Evolutionary conservation across 1,140 invertebrate species (phyloP), one percentile per base, ranked within the genome.

Genomic region (Apolygus lucorum): DNA sequence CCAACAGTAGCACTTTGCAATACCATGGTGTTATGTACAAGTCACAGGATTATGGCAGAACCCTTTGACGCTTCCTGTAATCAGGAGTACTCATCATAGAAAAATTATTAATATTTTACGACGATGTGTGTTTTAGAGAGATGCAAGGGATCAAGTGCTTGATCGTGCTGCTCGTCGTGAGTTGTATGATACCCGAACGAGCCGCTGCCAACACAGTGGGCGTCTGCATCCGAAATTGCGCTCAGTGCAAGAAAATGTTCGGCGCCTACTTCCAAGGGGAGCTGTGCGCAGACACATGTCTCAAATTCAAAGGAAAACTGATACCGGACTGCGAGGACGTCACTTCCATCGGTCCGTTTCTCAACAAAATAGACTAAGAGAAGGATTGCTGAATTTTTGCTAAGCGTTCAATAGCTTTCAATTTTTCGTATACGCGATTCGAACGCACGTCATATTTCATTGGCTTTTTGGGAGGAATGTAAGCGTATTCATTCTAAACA

Each of bases 201-300:
- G 67, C 29, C 22, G 64, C 68, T 27, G 67, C 62, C 22, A 70
- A 69, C 42, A 52, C 69, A 13, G 52, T 75, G 59, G 85, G 85
- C 34, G 81, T 89, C 27, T 92, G 90, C 76, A 87, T 92, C 52
- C 85, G 90, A 72, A 94, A 93, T 78, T 94, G 91, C 75, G 90
- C 89, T 0, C 90, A 92, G 75, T 93, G 91, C 79, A 91, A 90
- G 77, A 90, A 90, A 76, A 92, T 92, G 86, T 88, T 90, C 72
- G 90, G 90, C 0, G 84, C 85, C 0, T 92, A 90, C 80, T 94
- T 94, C 77, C 87, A 92, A 73, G 91, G 90, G 0, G 85, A 89
- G 64, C 82, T 87, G 0, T 94, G 91, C 76, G 91, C 90, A 0
- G 88, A 92, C 73, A 85, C 86, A 69, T 93, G 91, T 75, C 82